These are phyloP conservation scores for Protaetia brevitarsis DNA, from an alignment of 1,140 invertebrate genomes.

Conservation along the genomic window DNA sequence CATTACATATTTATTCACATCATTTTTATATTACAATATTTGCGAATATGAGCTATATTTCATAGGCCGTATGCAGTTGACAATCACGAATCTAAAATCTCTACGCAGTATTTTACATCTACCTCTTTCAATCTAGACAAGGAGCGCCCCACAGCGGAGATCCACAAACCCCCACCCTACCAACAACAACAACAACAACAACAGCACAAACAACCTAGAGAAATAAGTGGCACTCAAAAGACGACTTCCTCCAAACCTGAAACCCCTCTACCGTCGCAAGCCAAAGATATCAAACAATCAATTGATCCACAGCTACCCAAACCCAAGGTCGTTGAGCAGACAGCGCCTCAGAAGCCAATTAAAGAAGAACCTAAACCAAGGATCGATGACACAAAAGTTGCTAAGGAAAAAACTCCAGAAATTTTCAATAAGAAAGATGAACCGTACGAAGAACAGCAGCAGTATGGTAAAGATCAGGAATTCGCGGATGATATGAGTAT, in stretches of 20 bases:
- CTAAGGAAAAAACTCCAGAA: background rate
- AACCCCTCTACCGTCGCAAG: background rate
- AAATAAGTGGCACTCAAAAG: background rate
- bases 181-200: too few relatives aligned
- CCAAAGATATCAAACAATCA: background rate
- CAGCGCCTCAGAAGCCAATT: background rate
- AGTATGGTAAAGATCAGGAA: conserved; percentile 2
- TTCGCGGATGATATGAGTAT: conserved; percentile 24
- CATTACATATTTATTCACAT: too few relatives aligned
- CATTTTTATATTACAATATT: too few relatives aligned
- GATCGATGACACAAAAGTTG: background rate
- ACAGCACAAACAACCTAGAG: background rate
- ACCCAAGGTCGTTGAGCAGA: background rate
- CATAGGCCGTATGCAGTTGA: background rate
- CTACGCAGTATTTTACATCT: background rate
- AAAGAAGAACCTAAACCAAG: background rate
- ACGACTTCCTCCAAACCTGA: background rate
- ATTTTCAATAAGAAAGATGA: background rate
- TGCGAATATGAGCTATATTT: too few relatives aligned
- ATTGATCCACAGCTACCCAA: background rate
- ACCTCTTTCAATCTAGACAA: background rate
- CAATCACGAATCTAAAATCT: background rate
- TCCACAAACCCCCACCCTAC: background rate
- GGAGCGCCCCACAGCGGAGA: background rate
- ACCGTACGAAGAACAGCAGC: background rate